These are phyloP conservation scores for Xenus cinereus DNA, from an alignment of 2,113 vertebrate species.

Conservation along the genomic window DNA sequence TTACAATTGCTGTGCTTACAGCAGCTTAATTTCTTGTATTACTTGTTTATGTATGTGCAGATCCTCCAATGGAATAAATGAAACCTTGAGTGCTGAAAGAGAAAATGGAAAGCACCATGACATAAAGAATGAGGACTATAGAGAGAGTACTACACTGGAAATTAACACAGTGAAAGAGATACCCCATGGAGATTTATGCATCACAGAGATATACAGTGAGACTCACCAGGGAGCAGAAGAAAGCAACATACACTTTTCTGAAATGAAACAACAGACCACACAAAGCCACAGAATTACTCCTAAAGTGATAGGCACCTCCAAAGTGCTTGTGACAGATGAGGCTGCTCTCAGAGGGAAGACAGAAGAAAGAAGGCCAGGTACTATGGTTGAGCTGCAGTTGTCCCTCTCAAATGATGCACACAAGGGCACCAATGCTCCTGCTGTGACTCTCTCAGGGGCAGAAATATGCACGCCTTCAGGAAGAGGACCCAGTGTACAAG, in stretches of 20 bases:
- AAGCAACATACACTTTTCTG: constrained; percentile 50
- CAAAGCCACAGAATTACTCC: constrained; percentile 52
- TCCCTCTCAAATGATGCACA: constrained; percentile 76
- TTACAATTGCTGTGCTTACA: background rate
- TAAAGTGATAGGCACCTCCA: constrained; percentile 33
- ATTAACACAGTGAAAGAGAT: constrained; percentile 66
- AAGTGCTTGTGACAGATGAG: constrained; percentile 21
- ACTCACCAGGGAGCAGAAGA: constrained; percentile 60
- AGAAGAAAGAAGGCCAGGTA: constrained; percentile 61
- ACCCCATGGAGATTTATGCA: constrained; percentile 64
- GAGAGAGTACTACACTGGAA: constrained; percentile 81
- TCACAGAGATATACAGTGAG: constrained; percentile 70
- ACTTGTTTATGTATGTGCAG: constrained; percentile 69
- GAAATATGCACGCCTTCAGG: constrained; percentile 53
- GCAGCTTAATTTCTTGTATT: constrained; percentile 28
- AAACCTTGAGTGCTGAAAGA: constrained; percentile 58
- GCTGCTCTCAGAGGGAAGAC: constrained; percentile 9
- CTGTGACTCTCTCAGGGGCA: constrained; percentile 72
- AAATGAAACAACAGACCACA: constrained; percentile 46
- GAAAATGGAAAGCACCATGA: constrained; percentile 62
- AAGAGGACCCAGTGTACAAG: constrained; percentile 1
- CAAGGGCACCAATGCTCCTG: constrained; percentile 51
- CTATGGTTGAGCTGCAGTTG: constrained; percentile 86
- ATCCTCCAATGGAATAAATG: constrained; percentile 65
- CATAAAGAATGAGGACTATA: constrained; percentile 49